Conservation (phyloP, 2,888 invertebrate genomes). For the Empis livida region DNA sequence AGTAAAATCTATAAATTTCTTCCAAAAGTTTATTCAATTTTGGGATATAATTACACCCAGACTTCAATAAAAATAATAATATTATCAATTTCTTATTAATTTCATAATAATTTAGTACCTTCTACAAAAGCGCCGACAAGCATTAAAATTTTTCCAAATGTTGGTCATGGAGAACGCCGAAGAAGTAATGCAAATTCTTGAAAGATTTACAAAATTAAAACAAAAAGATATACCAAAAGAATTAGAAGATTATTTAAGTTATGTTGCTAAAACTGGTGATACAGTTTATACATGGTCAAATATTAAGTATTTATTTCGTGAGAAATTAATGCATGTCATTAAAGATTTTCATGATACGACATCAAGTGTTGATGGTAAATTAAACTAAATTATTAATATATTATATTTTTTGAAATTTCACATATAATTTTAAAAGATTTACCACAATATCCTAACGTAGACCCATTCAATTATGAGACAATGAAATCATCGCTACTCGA, state of each 20-base stretch:
- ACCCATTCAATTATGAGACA: constrained; percentile 77
- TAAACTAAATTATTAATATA: neutral
- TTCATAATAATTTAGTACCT: no score
- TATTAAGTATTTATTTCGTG: constrained; percentile 75
- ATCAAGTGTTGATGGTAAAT: constrained; percentile 40
- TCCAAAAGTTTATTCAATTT: no score
- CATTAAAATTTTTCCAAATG: constrained; percentile 7
- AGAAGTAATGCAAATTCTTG: constrained; percentile 68
- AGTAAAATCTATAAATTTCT: no score
- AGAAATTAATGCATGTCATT: constrained; percentile 75
- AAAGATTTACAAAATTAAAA: constrained; percentile 65
- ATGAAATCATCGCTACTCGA: constrained; percentile 75
- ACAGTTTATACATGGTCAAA: constrained; percentile 86
- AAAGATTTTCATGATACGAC: constrained; percentile 76
- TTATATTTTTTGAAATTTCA: neutral
- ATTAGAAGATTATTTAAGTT: constrained; percentile 76
- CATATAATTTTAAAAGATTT: constrained; percentile 44
- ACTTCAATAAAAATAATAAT: no score
- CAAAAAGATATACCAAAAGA: constrained; percentile 75
- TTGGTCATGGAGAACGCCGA: constrained; percentile 66
- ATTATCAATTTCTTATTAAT: no score
- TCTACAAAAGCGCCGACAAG: no score
- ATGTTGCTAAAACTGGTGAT: constrained; percentile 89
- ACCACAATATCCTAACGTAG: constrained; percentile 80
- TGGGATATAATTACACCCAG: no score